Conservation (phyloP, 2,888 invertebrate species). For the Archips crataeganus region DNA sequence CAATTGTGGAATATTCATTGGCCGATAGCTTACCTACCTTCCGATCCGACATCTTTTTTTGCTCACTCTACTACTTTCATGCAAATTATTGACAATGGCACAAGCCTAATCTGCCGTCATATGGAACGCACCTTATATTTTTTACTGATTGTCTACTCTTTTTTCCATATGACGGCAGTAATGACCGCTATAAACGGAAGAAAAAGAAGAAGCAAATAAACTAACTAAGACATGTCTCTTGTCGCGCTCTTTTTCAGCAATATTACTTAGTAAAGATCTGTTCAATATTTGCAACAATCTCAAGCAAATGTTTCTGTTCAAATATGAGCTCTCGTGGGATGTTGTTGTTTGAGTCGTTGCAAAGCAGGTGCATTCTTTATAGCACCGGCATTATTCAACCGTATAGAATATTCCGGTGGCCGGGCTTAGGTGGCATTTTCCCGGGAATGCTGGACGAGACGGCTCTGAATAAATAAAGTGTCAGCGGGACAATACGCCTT, state of each 20-base stretch:
- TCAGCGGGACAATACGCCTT: conserved; percentile 58
- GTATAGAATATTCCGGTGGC: conserved; percentile 69
- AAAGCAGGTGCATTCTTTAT: conserved; percentile 73
- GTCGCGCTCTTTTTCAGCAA: not conserved
- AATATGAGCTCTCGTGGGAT: conserved; percentile 45
- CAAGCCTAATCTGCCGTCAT: too few species aligned
- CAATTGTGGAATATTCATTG: too few species aligned
- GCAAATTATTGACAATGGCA: too few species aligned
- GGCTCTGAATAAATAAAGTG: conserved; percentile 70
- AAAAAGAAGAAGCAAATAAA: too few species aligned
- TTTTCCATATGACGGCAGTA: too few species aligned
- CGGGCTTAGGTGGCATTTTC: conserved; percentile 66
- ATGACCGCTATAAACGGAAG: too few species aligned
- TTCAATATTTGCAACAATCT: not conserved
- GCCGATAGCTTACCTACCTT: too few species aligned
- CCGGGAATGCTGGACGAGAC: conserved; percentile 58
- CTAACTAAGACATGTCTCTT: not conserved
- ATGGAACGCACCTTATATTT: too few species aligned
- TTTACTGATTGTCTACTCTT: too few species aligned
- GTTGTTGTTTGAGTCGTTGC: conserved; percentile 55
- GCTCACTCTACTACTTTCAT: too few species aligned
- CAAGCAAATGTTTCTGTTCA: conserved; percentile 31
- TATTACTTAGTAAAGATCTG: not conserved
- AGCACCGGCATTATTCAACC: conserved; percentile 69
- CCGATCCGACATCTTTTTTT: too few species aligned